These are phyloP conservation scores for Oncorhynchus nerka DNA, from an alignment of 2,113 vertebrate species.

Conservation along the genomic window DNA sequence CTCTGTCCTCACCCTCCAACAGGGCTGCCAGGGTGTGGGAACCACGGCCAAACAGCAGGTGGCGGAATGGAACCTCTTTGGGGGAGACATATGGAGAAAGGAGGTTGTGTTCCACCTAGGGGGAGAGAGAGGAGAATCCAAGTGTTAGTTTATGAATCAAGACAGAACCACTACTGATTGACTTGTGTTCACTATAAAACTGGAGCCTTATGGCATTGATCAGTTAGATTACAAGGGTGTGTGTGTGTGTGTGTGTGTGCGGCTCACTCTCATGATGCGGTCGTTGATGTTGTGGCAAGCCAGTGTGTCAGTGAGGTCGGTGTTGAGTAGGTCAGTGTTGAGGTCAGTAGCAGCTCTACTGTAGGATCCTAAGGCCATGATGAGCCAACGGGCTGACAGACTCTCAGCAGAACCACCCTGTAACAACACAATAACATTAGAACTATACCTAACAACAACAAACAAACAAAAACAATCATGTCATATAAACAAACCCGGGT, in stretches of 20 bases:
- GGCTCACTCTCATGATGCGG: conserved; percentile 85
- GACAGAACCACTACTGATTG: too few species aligned
- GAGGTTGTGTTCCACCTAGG: conserved; percentile 85
- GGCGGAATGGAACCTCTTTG: conserved; percentile 82
- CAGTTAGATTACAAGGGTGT: too few species aligned
- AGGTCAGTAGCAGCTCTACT: conserved; percentile 69
- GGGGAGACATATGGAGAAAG: conserved; percentile 88
- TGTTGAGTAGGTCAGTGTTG: conserved; percentile 53
- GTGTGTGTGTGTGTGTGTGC: neutral
- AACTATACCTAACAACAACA: neutral
- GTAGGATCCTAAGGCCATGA: conserved; percentile 78
- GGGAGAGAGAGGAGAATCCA: neutral
- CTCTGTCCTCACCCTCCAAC: conserved; percentile 61
- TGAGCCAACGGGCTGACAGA: conserved; percentile 78
- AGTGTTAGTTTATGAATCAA: too few species aligned
- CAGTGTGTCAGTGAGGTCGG: conserved; percentile 68
- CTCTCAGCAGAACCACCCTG: conserved; percentile 42
- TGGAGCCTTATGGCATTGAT: too few species aligned
- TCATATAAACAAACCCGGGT: conserved; percentile 22
- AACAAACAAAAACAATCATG: neutral
- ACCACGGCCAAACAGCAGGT: conserved; percentile 85
- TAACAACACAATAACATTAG: too few species aligned
- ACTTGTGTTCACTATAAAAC: too few species aligned
- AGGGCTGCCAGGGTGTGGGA: conserved; percentile 81
- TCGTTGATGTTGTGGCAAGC: conserved; percentile 83